Evolutionary conservation across 2,797 vertebrate genomes (phyloP).

Genomic region (Calcarius lapponicus): DNA sequence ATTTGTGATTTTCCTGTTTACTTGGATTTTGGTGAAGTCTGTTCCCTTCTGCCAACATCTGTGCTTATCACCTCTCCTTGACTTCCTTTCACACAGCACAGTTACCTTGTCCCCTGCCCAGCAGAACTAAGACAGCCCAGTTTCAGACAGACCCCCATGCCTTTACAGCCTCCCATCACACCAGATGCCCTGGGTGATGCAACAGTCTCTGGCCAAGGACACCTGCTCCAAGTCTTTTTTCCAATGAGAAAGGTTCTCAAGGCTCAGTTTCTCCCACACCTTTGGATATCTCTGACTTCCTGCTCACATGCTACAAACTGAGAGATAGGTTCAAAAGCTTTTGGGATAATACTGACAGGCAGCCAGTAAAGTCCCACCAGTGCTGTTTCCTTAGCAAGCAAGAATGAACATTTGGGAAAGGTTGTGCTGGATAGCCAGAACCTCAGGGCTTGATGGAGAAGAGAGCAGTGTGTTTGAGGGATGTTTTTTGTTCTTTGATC

Average conservation of each 20-base stretch:
- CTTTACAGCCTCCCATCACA: neutral
- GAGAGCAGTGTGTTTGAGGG: neutral
- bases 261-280: neutral
- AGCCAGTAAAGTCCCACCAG: neutral
- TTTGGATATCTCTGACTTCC: neutral
- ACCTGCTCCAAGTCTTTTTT: neutral
- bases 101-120: neutral
- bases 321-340: neutral
- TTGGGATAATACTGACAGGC: neutral
- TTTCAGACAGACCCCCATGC: neutral
- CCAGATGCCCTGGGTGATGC: neutral
- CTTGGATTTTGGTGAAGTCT: neutral
- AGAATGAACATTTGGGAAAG: neutral
- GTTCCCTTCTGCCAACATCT: neutral
- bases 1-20: neutral
- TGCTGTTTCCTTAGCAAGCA: neutral
- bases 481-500: neutral
- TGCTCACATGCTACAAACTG: neutral
- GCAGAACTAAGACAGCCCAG: neutral
- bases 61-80: neutral
- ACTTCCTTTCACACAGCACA: neutral
- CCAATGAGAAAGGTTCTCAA: fast-evolving
- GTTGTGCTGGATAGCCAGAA: neutral
- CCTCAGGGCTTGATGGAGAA: neutral
- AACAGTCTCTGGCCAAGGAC: neutral